Base-by-base conservation (phyloP, 2,888 invertebrate species). In the Cosmorhoe ocellata region DNA sequence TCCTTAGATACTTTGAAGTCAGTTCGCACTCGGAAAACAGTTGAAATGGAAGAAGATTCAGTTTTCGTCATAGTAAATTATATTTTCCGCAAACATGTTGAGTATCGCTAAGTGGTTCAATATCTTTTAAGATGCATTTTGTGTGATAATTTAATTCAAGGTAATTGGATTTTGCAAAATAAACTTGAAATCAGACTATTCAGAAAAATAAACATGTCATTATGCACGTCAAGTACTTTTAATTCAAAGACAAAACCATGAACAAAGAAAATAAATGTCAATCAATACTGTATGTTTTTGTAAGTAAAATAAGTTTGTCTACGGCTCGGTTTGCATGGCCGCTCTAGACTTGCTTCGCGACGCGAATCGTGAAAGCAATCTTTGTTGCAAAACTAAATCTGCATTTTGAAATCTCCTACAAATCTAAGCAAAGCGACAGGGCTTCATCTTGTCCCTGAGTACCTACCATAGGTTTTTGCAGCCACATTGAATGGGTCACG, bases 401-500 rank as follows among this genome's bases (percentile, higher is more conserved):
- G 43, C 47, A 47, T 54, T 54, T 51, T 50, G 42, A 48, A 54
- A 50, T 57, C 51, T 54, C 18, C 28, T 50, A 52, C 43, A 55
- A 50, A 55, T 27, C 46, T 55, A 46, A 53, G 53, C 31, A 26
- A 52, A 47, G 49, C 36, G 11, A 22, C 7, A 46, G 28, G 40
- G 50, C 49, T 58, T 59, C 57, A 49, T 67, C 65, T 63, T 61
- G 63, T 53, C 60, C 63, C 54, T 59, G 59, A 51, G 56, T 58
- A 62, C 66, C 67, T 58, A 62, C 66, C 67, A 66, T 74, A 70
- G 67, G 64, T 74, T 79, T 26, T 81, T 76, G 78, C 74, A 71
- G 61, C 68, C 66, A 63, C 71, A 65, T 80, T 89, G 90, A 90
- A 89, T 84, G 75, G 88, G 88, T 89, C 88, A 87, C 79, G 86